A percentile compares a stretch with the other conserved stretches of the same genome.
phyloP scores from a whole-genome alignment of 2,113 vertebrate species.

The Oreochromis tanganicae region DNA sequence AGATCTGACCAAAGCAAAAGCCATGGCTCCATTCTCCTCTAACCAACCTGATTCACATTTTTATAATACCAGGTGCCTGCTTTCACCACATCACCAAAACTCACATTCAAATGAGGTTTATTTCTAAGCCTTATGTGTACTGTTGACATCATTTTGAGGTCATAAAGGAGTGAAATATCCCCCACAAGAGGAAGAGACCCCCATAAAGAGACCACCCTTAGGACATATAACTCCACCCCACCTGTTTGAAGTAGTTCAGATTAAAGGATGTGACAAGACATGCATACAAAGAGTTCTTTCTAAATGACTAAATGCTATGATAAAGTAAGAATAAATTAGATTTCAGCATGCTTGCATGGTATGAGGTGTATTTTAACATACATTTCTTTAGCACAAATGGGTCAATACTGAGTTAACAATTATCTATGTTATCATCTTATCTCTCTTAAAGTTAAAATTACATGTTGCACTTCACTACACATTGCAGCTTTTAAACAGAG shows the following conservation, averaged over 20 bases:
- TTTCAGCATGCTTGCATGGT: not conserved
- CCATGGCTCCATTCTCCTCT: not conserved
- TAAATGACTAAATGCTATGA: not conserved
- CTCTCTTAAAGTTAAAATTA: conserved; percentile 58
- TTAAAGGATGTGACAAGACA: not conserved
- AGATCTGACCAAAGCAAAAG: not conserved
- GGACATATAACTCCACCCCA: not conserved
- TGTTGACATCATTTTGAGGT: not conserved
- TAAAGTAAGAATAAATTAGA: not conserved
- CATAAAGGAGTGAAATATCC: not conserved
- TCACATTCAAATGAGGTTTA: not conserved
- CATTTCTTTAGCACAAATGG: not conserved
- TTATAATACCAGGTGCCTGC: not conserved
- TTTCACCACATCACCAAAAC: not conserved
- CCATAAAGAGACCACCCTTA: not conserved
- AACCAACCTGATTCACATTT: not conserved
- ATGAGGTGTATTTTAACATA: not conserved
- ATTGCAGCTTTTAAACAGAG: conserved; percentile 31
- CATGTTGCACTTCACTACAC: conserved; percentile 24
- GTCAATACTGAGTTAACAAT: conserved; percentile 59
- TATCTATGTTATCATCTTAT: conserved; percentile 16
- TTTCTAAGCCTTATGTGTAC: not conserved
- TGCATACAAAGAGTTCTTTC: not conserved
- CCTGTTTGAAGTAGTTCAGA: not conserved
- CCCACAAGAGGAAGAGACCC: not conserved